Evolutionary conservation across 2,888 invertebrate genomes (phyloP), one percentile per base, ranked within the genome.

Genomic region (Cheilosia urbana): DNA sequence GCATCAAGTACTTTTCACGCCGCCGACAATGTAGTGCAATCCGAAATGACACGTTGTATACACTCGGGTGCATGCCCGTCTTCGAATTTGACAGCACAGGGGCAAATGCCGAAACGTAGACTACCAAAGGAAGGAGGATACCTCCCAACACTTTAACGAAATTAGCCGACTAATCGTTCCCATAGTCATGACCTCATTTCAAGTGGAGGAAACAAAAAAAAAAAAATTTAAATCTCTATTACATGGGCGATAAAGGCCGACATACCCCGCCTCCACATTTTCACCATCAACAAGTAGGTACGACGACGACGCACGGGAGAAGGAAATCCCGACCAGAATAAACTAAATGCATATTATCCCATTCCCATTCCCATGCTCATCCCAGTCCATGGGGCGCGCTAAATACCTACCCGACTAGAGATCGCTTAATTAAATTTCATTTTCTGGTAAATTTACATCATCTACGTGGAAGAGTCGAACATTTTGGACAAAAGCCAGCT

Each of bases 341-440:
- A 49, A 47, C 45, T 45, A 55, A 77, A 62, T 53, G 40, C 62
- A 69, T 62, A 51, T 51, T n/a, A n/a, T n/a, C n/a, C n/a, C n/a
- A n/a, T n/a, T n/a, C 51, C 24, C 51, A 9, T 13, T 24, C 24
- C 21, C 51, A 30, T 30, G 24, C 58, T 34, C 45, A 49, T 42
- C 4, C 11, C 30, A 9, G 34, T 30, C 42, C 21, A 58, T 40
- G 68, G 60, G 60, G n/a, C 53, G 47, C 37, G 45, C 73, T 80
- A 73, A 71, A 55, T 60, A 79, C 63, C 75, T 55, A 24, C 75
- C 47, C 17, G 63, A 21, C n/a, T 49, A 34, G 21, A 58, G 42
- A 84, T 66, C 58, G 75, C 75, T 76, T 84, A 80, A 76, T 84
- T 80, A 84, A 80, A 84, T 84, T 84, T 80, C 75, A 84, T 84